phyloP scores from a whole-genome alignment of 2,888 invertebrate genomes.

The Scrobipalpa costella region DNA sequence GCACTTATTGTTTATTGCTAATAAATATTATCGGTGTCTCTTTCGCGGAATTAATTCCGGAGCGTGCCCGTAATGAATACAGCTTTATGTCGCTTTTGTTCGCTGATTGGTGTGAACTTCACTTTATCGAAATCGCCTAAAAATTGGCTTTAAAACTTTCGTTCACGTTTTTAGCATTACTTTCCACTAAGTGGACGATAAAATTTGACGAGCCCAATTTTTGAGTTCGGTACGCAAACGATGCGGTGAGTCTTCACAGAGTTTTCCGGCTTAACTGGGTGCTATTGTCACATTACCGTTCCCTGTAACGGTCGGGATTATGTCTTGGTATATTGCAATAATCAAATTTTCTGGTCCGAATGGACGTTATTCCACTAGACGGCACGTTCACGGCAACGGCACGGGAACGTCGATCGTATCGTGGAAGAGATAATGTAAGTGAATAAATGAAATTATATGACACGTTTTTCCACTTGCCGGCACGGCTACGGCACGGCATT shows the following conservation, averaged over 20 bases:
- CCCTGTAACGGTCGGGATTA: constrained; percentile 32
- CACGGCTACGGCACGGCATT: no score
- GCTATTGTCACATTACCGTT: constrained; percentile 22
- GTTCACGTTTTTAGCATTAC: constrained; percentile 14
- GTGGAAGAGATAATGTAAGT: no score
- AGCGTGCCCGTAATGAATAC: constrained; percentile 47
- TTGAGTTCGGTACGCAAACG: constrained; percentile 22
- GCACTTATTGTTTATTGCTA: constrained; percentile 51
- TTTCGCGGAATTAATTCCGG: constrained; percentile 48
- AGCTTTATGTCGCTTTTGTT: constrained; percentile 42
- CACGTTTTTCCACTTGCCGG: no score
- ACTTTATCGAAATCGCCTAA: not conserved
- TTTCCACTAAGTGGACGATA: not conserved
- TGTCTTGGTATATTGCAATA: constrained; percentile 48
- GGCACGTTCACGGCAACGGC: no score
- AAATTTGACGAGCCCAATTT: constrained; percentile 19
- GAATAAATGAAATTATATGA: no score
- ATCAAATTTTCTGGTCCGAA: constrained; percentile 57
- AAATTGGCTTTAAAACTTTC: constrained; percentile 1
- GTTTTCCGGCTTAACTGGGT: constrained; percentile 11
- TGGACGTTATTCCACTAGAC: no score
- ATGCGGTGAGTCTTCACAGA: constrained; percentile 1
- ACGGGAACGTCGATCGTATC: no score
- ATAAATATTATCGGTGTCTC: constrained; percentile 51
- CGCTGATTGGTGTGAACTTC: constrained; percentile 27